Evolutionary conservation across 2,797 vertebrate genomes (phyloP), one percentile per base, ranked within the genome.

Genomic region (Bovichtus diacanthus): DNA sequence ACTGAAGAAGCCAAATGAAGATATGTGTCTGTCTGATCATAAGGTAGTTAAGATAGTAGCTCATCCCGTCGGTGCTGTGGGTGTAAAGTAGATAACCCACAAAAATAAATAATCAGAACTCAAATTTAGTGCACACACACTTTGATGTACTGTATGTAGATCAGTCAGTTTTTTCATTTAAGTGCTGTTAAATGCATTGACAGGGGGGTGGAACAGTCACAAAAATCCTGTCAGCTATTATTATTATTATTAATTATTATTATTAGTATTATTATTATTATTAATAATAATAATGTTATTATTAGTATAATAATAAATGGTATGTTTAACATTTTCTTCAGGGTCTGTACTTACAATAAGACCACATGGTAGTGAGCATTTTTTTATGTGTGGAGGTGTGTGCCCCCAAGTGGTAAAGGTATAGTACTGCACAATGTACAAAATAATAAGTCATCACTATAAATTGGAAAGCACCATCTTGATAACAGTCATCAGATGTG

Each of bases 1-100:
- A 85, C 95, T 99, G 70, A 99, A 97, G 95, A 99, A 98, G 88
- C 98, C 98, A 81, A 99, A 97, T 58, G 98, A 99, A 95, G 98
- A 99, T 89, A 99, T 99, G 98, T 99, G 98, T 92, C 96, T 99
- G 90, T 96, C 97, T 70, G 98, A 99, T 93, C 98, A 99, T 87
- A 98, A 99, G 97, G 98, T 99, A 96, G 84, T 63, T 59, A 63
- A 63, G 56, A 70, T 23, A 77, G 29, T 36, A 34, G 34, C 21
- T 34, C 47, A 56, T 67, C 27, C 1, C 9, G 27, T 38, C 46
- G 70, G 19, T 41, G 55, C 12, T 41, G 10, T 34, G 18, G 44
- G 51, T 56, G 49, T 64, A 9, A 77, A 43, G 39, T 55, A 64
- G 23, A 63, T 68, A 19, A 38, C 15, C 7, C 4, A 36, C 12